phyloP scores from a whole-genome alignment of 2,888 invertebrate genomes.

The Acleris literana region DNA sequence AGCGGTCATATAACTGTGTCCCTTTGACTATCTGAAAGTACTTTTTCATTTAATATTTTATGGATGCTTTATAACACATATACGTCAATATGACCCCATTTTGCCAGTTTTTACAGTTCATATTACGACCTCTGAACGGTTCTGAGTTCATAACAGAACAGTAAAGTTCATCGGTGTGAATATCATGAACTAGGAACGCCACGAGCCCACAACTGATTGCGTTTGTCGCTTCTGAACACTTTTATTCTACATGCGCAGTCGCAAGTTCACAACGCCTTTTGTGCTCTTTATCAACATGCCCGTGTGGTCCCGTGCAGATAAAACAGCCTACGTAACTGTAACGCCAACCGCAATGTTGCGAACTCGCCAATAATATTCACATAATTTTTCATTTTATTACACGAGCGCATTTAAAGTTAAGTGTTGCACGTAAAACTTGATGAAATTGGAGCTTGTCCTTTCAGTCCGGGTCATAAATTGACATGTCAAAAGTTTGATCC shows the following conservation, averaged over 20 bases:
- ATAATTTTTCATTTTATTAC: slow-evolving; percentile 33
- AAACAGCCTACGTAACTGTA: slow-evolving; percentile 44
- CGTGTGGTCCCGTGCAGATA: slow-evolving; percentile 47
- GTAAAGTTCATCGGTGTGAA: no score
- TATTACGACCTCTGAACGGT: no score
- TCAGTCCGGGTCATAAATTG: slow-evolving; percentile 17
- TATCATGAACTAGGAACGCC: no score
- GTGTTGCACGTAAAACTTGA: slow-evolving; percentile 22
- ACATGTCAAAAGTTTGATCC: not conserved
- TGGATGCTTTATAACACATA: no score
- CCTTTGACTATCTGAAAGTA: no score
- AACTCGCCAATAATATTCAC: slow-evolving; percentile 32
- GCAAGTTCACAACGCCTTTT: slow-evolving; percentile 47
- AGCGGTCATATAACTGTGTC: no score
- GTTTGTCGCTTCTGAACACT: not conserved
- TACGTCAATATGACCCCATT: no score
- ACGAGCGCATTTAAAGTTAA: slow-evolving; percentile 30
- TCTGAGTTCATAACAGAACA: no score
- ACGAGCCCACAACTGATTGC: not conserved
- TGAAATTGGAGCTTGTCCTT: slow-evolving; percentile 35
- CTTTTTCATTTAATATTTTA: no score
- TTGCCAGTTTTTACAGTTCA: no score
- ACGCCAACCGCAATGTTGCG: slow-evolving; percentile 29
- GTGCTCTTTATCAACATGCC: slow-evolving; percentile 48
- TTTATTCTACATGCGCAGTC: not conserved